These are phyloP conservation scores for Chrysochloris asiatica DNA, from an alignment of 2,113 vertebrate genomes.

Conservation along the genomic window DNA sequence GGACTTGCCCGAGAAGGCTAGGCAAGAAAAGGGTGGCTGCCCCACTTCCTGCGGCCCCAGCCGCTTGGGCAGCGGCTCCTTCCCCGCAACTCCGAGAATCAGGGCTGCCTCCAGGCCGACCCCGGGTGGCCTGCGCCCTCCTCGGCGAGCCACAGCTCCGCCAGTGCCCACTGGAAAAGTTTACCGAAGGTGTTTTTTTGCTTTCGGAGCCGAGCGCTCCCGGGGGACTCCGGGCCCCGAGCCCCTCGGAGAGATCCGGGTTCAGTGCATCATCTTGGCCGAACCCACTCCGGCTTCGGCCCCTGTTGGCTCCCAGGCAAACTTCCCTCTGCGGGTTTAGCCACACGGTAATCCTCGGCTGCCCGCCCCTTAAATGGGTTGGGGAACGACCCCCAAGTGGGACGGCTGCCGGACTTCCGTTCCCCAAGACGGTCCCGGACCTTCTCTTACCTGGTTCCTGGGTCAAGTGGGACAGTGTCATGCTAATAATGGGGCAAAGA, in stretches of 20 bases:
- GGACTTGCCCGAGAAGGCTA: background rate
- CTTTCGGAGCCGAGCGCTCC: background rate
- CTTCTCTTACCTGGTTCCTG: background rate
- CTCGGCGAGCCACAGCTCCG: background rate
- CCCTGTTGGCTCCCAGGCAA: background rate
- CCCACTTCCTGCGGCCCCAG: background rate
- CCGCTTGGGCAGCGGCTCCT: background rate
- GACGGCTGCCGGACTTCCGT: background rate
- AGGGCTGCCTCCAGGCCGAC: background rate
- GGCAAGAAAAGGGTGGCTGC: background rate
- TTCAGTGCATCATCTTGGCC: background rate
- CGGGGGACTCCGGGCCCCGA: background rate
- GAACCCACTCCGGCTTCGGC: background rate
- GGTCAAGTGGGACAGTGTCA: background rate
- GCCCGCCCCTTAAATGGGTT: background rate
- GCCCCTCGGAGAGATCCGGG: background rate
- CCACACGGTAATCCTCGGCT: background rate
- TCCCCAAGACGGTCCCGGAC: background rate
- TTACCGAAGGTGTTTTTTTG: conserved; percentile 28
- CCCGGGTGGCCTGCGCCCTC: background rate
- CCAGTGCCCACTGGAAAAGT: conserved; percentile 60
- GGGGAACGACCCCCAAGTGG: background rate
- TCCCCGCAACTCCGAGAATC: background rate
- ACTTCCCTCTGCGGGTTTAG: background rate
- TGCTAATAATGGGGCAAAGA: background rate